Evolutionary conservation across 2,888 invertebrate species (phyloP), one percentile per base, ranked within the genome.

Genomic region (Philonicus albiceps): DNA sequence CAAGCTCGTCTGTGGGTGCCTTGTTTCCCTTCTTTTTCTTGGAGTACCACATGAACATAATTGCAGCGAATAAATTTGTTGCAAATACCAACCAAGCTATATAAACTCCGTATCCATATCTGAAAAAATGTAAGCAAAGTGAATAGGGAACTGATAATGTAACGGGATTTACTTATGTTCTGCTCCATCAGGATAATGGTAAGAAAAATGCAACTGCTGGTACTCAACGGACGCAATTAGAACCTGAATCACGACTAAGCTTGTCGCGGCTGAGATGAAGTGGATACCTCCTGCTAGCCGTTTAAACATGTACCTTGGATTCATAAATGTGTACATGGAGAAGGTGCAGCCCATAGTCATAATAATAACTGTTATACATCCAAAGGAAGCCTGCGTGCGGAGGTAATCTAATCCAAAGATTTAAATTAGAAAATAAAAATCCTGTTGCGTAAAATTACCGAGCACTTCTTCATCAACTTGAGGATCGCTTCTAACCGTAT

Each of bases 301-400:
- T 91, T 97, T 97, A 93, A 97, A 97, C 95, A 96, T 97, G 91
- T 97, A 97, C 4, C 97, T 94, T 3, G 97, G 96, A 90, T 97
- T 96, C 89, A 94, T 93, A 91, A 97, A 96, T 19, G 97, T 97
- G 91, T 97, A 97, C 88, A 95, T 94, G 6, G 97, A 96, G 91
- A 97, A 97, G 1, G 95, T 94, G 84, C 96, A 95, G 0, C 96
- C 96, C 94, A 97, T 94, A 73, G 95, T 91, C 96, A 97, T 97
- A 72, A 97, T 94, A 88, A 96, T 94, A 86, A 97, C 91, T 88
- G 96, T 96, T 90, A 97, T 97, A 89, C 97, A 94, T 74, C 96
- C 96, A 91, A 97, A 97, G 0, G 96, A 96, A 43, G 96, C 95
- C 93, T 96, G 96, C 5, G 97, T 96, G 86, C 97, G 93, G 84